Percentiles rank a stretch among this genome's conserved stretches.
These are phyloP conservation scores for Electrophaes corylata DNA, from an alignment of 2,888 invertebrate species.

Conservation along the genomic window DNA sequence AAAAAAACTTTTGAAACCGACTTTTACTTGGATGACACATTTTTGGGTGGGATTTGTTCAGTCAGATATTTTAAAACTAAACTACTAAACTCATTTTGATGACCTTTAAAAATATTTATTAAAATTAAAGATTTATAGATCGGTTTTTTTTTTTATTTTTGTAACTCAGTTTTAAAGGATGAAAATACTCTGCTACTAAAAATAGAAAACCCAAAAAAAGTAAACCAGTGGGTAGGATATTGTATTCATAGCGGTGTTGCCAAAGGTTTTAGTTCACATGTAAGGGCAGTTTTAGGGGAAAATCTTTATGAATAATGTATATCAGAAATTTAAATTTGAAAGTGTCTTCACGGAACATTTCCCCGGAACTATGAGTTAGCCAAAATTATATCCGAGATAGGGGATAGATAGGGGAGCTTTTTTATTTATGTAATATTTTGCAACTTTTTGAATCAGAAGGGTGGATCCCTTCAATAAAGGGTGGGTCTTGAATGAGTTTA, in stretches of 20 bases:
- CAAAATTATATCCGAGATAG: slow-evolving; percentile 70
- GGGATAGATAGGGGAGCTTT: slow-evolving; percentile 55
- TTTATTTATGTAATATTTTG: slow-evolving; percentile 80
- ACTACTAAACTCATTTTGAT: too few species aligned
- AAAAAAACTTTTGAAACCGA: too few species aligned
- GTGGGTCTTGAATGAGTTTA: slow-evolving; percentile 82
- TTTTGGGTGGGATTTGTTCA: too few species aligned
- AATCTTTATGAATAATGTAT: slow-evolving; percentile 63
- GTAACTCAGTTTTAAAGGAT: not conserved
- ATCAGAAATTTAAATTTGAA: slow-evolving; percentile 65
- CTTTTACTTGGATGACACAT: too few species aligned
- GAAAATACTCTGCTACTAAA: not conserved
- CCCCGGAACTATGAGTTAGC: slow-evolving; percentile 74
- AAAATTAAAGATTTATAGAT: too few species aligned
- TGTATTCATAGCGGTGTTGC: slow-evolving; percentile 25
- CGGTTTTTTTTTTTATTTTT: too few species aligned
- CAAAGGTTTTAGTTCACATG: slow-evolving; percentile 28
- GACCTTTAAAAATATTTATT: too few species aligned
- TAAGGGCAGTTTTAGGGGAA: slow-evolving; percentile 34
- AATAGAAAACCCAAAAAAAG: not conserved
- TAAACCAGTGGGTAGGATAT: slow-evolving; percentile 1
- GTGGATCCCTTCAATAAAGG: slow-evolving; percentile 80
- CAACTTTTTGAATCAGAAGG: slow-evolving; percentile 81
- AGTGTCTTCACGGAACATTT: slow-evolving; percentile 75
- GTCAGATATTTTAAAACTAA: too few species aligned